Conservation (phyloP, 2,797 vertebrate genomes). For the Miichthys miiuy region DNA sequence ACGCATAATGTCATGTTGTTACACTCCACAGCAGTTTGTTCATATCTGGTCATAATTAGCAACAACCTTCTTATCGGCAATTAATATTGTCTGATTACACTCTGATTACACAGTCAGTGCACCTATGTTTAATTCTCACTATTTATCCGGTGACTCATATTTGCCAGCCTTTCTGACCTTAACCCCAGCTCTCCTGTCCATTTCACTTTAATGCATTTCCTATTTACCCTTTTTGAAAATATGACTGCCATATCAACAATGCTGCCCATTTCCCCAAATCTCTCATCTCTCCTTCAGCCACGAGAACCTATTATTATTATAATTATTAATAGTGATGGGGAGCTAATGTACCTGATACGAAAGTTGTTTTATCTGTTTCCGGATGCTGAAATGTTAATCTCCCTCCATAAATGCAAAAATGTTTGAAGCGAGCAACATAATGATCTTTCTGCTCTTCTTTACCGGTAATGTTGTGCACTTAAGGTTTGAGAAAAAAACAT, state of each 20-base stretch:
- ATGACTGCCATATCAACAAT: background rate
- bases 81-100: slow-evolving; percentile 22
- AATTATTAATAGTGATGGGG: background rate
- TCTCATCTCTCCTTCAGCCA: background rate
- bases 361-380: background rate
- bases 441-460: too few species aligned
- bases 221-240: slow-evolving; percentile 6
- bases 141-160: slow-evolving; percentile 12
- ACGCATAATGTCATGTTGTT: slow-evolving; percentile 15
- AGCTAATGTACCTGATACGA: background rate
- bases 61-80: slow-evolving; percentile 18
- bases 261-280: background rate
- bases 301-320: background rate
- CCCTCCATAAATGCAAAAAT: too few species aligned
- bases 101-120: slow-evolving; percentile 7
- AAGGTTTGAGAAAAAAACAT: too few species aligned
- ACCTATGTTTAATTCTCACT: background rate
- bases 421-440: too few species aligned
- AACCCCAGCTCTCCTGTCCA: background rate
- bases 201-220: slow-evolving; percentile 15
- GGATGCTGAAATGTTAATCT: background rate
- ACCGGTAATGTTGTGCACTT: too few species aligned
- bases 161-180: background rate
- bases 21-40: slow-evolving; percentile 14
- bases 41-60: slow-evolving; percentile 9